Evolutionary conservation across 2,113 vertebrate species (phyloP), one percentile per base, ranked within the genome.

Genomic region (Piaya cayana): DNA sequence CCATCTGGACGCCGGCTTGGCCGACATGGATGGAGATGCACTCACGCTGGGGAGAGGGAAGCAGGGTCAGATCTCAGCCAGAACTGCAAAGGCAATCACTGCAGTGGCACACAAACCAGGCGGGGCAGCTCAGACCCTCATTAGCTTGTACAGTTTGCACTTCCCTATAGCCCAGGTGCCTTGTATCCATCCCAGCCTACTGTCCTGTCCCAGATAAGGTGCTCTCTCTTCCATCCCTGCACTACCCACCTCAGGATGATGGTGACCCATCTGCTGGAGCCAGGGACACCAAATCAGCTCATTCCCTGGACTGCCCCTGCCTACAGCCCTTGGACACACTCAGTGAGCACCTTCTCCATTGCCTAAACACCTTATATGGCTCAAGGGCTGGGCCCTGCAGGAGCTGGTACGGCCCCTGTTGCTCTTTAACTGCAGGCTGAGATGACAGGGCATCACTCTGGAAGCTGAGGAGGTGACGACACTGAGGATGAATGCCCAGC

Each of bases 1-100:
- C 91, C 86, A 93, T 88, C 79, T 92, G 91, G 72, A 83, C 72
- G 26, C 85, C 91, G 15, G 79, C 91, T 39, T 88, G 84, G 60
- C 85, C 91, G 20, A 92, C 81, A 1, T 90, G 91, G 69, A 93
- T 56, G 0, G 92, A 93, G 63, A 93, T 93, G 63, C 86, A 90
- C 86, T 93, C 92, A 0, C 86, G 92, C 88, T 92, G 81, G 2
- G 59, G 85, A 85, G 32, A 29, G 47, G 11, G 13, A 79, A 8
- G 32, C 30, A 91, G 32, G 20, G 53, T 95, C n/a, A 94, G 62
- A 86, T 20, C 11, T 11, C 59, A 29, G 11, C 30, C 1, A 3
- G 67, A 27, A 70, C 16, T 14, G 15, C 36, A 42, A 58, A 21
- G 3, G 10, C 18, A 15, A 3, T 14, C 2, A 2, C 37, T 69